Conservation (phyloP, 2,113 vertebrate genomes). For the Notarius quadriscutis region DNA sequence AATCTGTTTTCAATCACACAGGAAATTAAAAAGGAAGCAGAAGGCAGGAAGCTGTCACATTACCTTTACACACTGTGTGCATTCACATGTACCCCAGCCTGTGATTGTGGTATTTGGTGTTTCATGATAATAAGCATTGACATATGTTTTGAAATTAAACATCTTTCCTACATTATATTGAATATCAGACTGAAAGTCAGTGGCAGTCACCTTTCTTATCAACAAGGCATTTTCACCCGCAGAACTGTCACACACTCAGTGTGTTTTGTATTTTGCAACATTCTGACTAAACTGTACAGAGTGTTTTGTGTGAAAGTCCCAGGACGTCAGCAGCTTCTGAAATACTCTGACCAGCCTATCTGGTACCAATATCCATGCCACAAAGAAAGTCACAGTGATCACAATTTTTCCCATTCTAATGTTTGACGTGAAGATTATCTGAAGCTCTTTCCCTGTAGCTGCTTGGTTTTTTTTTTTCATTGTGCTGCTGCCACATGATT, state of each 20-base stretch:
- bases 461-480: background rate
- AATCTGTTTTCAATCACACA: constrained; percentile 9
- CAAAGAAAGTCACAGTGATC: background rate
- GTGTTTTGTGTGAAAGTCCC: background rate
- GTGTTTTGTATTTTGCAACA: background rate
- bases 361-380: background rate
- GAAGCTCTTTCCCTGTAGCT: background rate
- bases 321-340: background rate
- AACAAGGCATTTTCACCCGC: background rate
- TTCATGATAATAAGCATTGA: background rate
- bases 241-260: background rate
- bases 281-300: background rate
- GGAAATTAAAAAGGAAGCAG: background rate
- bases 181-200: background rate
- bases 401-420: background rate
- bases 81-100: background rate
- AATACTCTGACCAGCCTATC: background rate
- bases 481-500: background rate
- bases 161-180: background rate
- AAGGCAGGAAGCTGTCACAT: background rate
- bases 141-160: background rate
- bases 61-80: background rate
- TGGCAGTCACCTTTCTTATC: background rate
- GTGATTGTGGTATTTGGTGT: background rate
- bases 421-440: background rate